Evolutionary conservation across 2,888 invertebrate species (phyloP), one percentile per base, ranked within the genome.

Genomic region (Podabrus alpinus): DNA sequence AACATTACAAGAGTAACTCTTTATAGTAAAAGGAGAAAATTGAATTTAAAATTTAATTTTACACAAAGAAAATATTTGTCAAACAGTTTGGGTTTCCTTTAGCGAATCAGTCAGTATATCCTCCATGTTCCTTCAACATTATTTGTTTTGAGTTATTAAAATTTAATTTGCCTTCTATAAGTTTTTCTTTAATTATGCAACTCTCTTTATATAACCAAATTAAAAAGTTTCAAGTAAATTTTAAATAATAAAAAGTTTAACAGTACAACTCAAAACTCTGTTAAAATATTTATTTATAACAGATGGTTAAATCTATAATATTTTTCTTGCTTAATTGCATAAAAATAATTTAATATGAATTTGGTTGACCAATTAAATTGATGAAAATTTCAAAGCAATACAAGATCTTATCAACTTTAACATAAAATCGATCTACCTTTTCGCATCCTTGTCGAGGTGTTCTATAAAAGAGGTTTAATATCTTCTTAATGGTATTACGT

Each of bases 41-140:
- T 60, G 73, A 76, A 72, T 76, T 75, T 75, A 75, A 76, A 73
- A 73, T 71, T 73, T 76, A 59, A 76, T 76, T 11, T 64, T 19
- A 60, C 61, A 69, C 75, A 72, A 75, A 72, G 72, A 71, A 75
- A 75, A 75, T 75, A 72, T 75, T 72, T 66, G 72, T 71, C 66
- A 72, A 75, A 69, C 59, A 25, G 66, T 24, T 25, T 62, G 61
- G 29, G 60, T 73, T 73, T 68, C 69, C 69, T 69, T 73, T 69
- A 68, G 69, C 59, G 29, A 61, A 59, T 45, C 21, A 21, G 62
- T 74, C 74, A 24, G 68, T 74, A 74, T 70, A 74, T 70, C 70
- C 68, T 67, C 21, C 67, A 74, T 62, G 68, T 68, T 61, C 71
- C 25, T 61, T 15, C 70, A 24, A 70, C 67, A 68, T 74, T 74